These are phyloP conservation scores for Drosophila pseudoananassae DNA, from an alignment of 1,140 invertebrate genomes.

Conservation along the genomic window DNA sequence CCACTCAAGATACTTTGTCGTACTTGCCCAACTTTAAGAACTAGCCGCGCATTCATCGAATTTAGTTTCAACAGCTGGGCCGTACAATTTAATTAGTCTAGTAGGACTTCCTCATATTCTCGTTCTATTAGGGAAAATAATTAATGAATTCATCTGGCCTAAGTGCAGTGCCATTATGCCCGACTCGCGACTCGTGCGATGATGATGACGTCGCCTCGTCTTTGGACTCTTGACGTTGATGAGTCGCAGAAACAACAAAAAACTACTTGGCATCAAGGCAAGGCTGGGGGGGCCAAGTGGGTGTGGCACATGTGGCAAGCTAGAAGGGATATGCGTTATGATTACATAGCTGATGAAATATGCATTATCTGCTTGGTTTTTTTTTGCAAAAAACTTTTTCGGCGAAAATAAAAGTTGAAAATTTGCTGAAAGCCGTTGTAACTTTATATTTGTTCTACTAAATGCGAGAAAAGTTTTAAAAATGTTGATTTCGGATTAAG, in stretches of 20 bases:
- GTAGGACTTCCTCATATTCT: conserved; percentile 32
- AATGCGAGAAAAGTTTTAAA: background rate
- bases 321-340: conserved; percentile 20
- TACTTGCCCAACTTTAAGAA: conserved; percentile 47
- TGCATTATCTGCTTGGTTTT: conserved; percentile 31
- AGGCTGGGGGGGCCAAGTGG: background rate
- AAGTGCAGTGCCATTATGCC: conserved; percentile 70
- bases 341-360: conserved; percentile 45
- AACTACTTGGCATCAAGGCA: conserved; percentile 39
- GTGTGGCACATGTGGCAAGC: conserved; percentile 23
- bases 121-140: conserved; percentile 67
- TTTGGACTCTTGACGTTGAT: conserved; percentile 47
- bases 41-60: conserved; percentile 55
- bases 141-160: conserved; percentile 76
- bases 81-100: conserved; percentile 68
- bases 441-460: conserved; percentile 9
- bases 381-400: conserved; percentile 12
- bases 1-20: conserved; percentile 22
- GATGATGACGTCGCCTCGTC: conserved; percentile 37
- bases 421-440: conserved; percentile 1
- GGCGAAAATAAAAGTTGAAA: conserved; percentile 34
- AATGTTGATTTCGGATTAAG: background rate
- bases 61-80: conserved; percentile 12
- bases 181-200: conserved; percentile 35
- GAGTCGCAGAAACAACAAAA: conserved; percentile 40